Evolutionary conservation across 2,113 vertebrate species (phyloP), one percentile per base, ranked within the genome.

Genomic region (Oriolus oriolus): DNA sequence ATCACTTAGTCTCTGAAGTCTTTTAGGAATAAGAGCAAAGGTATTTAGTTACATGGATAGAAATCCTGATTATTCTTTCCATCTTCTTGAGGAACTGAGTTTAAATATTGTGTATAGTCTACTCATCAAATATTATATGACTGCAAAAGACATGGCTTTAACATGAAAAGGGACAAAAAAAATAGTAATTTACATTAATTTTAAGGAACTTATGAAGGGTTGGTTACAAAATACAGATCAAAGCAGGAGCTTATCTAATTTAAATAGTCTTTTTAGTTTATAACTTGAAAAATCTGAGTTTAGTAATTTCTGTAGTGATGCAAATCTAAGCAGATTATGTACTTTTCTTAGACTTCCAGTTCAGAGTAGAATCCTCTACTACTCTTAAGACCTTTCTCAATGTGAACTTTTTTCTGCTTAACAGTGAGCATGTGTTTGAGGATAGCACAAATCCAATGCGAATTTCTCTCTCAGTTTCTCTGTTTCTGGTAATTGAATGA

Each of bases 121-220:
- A 42, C 7, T 66, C 5, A 2, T 39, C 17, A 66, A 54, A 33
- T 41, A 42, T 16, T 6, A 4, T 63, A 41, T 9, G 12, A 57
- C 5, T 41, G 11, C 18, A 88, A 50, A 90, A 85, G 3, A 37
- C 6, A 24, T 7, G 6, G 1, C 17, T 75, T 74, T 57, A 33
- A 78, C 37, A 82, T 15, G 7, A 74, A 82, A 61, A 65, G 4
- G 5, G 11, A 35, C 24, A 31, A 85, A 92, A 88, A 82, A 21
- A 5, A 0, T 45, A 68, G 13, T 60, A 0, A 61, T 33, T 73
- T 68, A 10, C 17, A 30, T 66, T 79, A 79, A 31, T 42, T 41
- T 6, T 59, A n/a, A 94, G 30, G 13, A 88, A 71, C 9, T 41
- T 20, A 31, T 0, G 3, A 35, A 7, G 1, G 1, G 0, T n/a